These are phyloP conservation scores for Pangasianodon hypophthalmus DNA, from an alignment of 2,113 vertebrate genomes.

Conservation along the genomic window DNA sequence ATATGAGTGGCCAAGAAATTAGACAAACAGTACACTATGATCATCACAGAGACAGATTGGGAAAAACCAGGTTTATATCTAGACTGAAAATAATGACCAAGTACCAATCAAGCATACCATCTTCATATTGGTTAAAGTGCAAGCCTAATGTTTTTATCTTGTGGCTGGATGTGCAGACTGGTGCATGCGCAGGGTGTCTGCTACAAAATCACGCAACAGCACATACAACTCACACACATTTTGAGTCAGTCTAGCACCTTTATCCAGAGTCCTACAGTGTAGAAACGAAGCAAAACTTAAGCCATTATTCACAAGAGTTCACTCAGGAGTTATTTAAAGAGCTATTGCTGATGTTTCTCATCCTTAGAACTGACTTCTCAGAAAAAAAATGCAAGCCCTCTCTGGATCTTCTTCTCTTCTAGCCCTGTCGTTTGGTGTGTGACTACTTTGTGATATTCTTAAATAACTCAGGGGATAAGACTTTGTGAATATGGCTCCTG, in stretches of 20 bases:
- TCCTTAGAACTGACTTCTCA: conserved; percentile 27
- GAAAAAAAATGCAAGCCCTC: conserved; percentile 26
- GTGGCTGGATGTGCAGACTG: conserved; percentile 19
- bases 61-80: background rate
- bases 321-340: conserved; percentile 65
- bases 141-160: conserved; percentile 21
- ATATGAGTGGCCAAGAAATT: background rate
- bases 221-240: conserved; percentile 18
- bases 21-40: conserved; percentile 4
- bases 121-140: conserved; percentile 21
- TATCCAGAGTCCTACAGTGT: conserved; percentile 7
- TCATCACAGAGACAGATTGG: conserved; percentile 14
- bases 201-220: conserved; percentile 40
- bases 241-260: conserved; percentile 27
- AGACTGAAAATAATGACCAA: conserved; percentile 16
- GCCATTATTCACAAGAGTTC: conserved; percentile 59
- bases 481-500: conserved; percentile 67
- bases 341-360: conserved; percentile 41
- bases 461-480: conserved; percentile 67
- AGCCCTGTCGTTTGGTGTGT: conserved; percentile 42
- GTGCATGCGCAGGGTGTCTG: conserved; percentile 29
- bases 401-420: conserved; percentile 43
- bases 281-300: conserved; percentile 36
- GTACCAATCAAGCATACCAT: conserved; percentile 39
- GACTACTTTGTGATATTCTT: conserved; percentile 55